Percentiles rank a stretch among this genome's conserved stretches.
Evolutionary conservation across 2,888 invertebrate species (phyloP).

Genomic region (Onchidella celtica): DNA sequence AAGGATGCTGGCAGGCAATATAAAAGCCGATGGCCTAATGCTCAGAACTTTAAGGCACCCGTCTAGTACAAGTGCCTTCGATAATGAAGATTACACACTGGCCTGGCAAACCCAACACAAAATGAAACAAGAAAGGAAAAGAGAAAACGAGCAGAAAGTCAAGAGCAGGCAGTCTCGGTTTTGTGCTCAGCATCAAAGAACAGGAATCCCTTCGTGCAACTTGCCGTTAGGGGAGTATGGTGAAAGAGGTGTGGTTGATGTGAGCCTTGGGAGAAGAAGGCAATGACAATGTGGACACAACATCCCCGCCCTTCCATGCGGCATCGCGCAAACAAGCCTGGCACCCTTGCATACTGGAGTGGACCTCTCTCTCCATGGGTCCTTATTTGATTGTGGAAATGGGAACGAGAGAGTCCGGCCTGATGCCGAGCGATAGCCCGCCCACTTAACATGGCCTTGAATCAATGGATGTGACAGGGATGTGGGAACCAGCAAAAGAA

Average conservation of each 20-base stretch:
- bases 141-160: not conserved
- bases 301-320: not conserved
- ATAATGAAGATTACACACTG: not conserved
- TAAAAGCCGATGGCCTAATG: too few species aligned
- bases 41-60: too few species aligned
- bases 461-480: too few species aligned
- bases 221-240: too few species aligned
- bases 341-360: not conserved
- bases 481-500: too few species aligned
- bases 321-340: not conserved
- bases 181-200: too few species aligned
- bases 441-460: not conserved
- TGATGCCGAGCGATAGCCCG: too few species aligned
- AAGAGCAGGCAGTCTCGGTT: not conserved
- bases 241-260: too few species aligned
- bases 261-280: not conserved
- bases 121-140: not conserved
- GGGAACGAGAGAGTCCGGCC: not conserved
- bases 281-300: not conserved
- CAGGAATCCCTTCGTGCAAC: too few species aligned
- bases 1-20: too few species aligned
- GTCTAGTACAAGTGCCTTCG: too few species aligned
- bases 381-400: not conserved
- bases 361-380: not conserved
- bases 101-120: not conserved